Base-by-base conservation (phyloP, 1,140 invertebrate species). In the Ceratoteleas bidentatus region DNA sequence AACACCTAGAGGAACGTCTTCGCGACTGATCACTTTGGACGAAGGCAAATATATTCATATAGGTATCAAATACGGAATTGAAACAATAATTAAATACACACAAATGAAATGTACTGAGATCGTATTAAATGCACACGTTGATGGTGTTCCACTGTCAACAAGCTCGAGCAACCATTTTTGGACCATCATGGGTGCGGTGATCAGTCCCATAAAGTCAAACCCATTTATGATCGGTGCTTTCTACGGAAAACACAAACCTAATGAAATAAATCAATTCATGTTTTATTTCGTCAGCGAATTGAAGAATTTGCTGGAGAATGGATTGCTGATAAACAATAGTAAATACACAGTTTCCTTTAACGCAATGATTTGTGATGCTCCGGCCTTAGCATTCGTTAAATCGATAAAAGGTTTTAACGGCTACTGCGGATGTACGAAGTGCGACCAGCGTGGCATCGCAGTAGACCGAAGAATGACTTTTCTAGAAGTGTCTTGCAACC, bases 281-380 rank as follows among this genome's bases (percentile, higher is more conserved):
- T 43, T 43, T 43, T 43, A 43, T 43, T 43, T 43, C n/a, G 40
- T 43, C 40, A 43, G 40, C n/a, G 40, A 43, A 43, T 43, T 43
- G 40, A n/a, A 10, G n/a, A n/a, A 43, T 10, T n/a, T 43, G n/a
- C 8, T n/a, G 8, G n/a, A 9, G 40, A 43, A 43, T 43, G 40
- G 40, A 10, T 43, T 43, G n/a, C 1, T 10, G n/a, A n/a, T 43
- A 1, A 43, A 9, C 9, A n/a, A 6, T 9, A 43, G 6, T 10
- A 9, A 43, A 10, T 43, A 10, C n/a, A 1, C 40, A 43, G n/a
- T 43, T 43, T 10, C n/a, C 8, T 43, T 43, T 43, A 43, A 43
- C n/a, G 40, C 40, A 10, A 43, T 43, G 40, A 43, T 43, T 43
- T 43, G 40, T 43, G 40, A 43, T 43, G 8, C 40, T 10, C 40